Evolutionary conservation across 2,888 invertebrate genomes (phyloP).

Genomic region (Mesoligia furuncula): DNA sequence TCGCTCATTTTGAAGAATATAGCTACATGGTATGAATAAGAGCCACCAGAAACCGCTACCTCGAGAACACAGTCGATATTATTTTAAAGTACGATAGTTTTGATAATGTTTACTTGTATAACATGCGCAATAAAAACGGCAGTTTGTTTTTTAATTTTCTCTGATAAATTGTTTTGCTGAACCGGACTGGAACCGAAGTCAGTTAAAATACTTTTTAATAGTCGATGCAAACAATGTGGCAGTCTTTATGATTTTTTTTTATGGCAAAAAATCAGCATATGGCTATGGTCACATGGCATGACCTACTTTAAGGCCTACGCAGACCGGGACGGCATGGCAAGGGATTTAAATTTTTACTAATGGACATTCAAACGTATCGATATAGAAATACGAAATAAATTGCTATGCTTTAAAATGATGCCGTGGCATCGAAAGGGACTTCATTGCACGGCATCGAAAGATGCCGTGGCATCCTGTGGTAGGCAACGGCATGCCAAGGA

Average conservation of each 20-base stretch:
- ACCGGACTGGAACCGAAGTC: neutral
- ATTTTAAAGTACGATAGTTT: neutral
- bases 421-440: no score
- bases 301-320: no score
- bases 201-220: neutral
- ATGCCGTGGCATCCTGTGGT: no score
- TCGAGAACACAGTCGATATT: neutral
- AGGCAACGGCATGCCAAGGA: no score
- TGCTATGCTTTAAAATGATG: no score
- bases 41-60: neutral
- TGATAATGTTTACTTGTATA: neutral
- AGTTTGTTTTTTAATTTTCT: neutral
- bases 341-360: no score
- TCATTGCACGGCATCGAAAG: no score
- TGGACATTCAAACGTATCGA: no score
- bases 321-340: no score
- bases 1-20: neutral
- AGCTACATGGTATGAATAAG: neutral
- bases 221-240: neutral
- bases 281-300: no score
- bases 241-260: no score
- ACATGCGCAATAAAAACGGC: neutral
- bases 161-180: neutral
- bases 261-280: neutral
- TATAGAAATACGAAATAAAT: no score